phyloP scores from a whole-genome alignment of 1,140 invertebrate genomes.

The Drosophila hydei region DNA sequence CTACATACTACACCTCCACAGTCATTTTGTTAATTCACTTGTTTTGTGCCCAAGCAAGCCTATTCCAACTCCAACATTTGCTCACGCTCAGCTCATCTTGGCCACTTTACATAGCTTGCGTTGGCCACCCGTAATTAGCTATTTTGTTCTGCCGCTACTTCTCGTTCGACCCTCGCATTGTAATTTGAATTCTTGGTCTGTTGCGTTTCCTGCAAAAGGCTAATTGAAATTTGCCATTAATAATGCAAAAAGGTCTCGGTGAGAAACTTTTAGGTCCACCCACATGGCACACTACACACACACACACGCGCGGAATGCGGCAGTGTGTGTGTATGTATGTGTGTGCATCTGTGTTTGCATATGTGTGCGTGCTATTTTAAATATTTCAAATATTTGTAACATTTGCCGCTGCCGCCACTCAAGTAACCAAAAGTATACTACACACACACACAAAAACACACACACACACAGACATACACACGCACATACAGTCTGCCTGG shows the following conservation, averaged over 20 bases:
- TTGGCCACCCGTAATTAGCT: not conserved
- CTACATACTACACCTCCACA: too few relatives aligned
- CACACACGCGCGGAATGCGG: slow-evolving; percentile 1
- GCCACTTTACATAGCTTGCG: not conserved
- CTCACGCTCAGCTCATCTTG: not conserved
- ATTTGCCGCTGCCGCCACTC: slow-evolving; percentile 66
- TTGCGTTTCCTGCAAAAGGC: slow-evolving; percentile 76
- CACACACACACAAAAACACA: slow-evolving; percentile 22
- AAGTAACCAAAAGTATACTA: slow-evolving; percentile 54
- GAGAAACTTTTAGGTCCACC: slow-evolving; percentile 74
- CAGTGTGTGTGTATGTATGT: slow-evolving; percentile 5
- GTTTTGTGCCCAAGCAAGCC: too few relatives aligned
- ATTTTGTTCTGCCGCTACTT: not conserved
- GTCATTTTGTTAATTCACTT: too few relatives aligned
- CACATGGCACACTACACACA: slow-evolving; percentile 32
- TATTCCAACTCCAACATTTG: too few relatives aligned
- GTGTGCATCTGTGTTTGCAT: slow-evolving; percentile 20
- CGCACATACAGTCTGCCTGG: not conserved
- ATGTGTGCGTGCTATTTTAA: slow-evolving; percentile 74
- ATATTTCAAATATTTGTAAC: slow-evolving; percentile 82
- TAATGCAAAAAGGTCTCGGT: slow-evolving; percentile 79
- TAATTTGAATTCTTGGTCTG: slow-evolving; percentile 54
- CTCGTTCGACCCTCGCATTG: slow-evolving; percentile 37
- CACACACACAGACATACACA: not conserved
- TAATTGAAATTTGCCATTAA: slow-evolving; percentile 81